phyloP scores from a whole-genome alignment of 2,113 vertebrate genomes.

The Microcebus griseorufus region DNA sequence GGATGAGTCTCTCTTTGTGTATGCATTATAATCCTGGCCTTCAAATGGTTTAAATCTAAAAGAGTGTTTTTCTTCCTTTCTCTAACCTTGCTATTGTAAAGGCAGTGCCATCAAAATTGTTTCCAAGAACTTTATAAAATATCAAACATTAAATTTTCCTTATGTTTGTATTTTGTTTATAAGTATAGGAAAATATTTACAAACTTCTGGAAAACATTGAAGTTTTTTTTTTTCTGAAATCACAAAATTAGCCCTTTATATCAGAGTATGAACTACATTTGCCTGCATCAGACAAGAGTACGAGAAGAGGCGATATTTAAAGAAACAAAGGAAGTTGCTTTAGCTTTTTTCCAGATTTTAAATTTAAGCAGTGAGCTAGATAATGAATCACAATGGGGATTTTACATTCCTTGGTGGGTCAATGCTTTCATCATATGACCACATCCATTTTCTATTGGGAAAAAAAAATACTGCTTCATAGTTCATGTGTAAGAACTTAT shows the following conservation, averaged over 20 bases:
- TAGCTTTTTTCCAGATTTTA: not conserved
- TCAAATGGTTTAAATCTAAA: not conserved
- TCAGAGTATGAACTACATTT: not conserved
- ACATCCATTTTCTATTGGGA: not conserved
- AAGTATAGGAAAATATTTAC: not conserved
- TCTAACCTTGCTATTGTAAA: not conserved
- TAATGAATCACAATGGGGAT: not conserved
- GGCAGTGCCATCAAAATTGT: not conserved
- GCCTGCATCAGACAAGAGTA: not conserved
- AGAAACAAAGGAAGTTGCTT: not conserved
- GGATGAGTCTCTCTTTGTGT: not conserved
- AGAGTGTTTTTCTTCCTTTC: not conserved
- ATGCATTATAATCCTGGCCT: not conserved
- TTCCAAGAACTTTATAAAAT: conserved; percentile 16
- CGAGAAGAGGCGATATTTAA: not conserved
- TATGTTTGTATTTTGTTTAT: not conserved
- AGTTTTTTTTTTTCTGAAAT: not conserved
- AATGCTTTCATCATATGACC: not conserved
- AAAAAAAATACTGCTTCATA: not conserved
- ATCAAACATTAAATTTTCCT: not conserved
- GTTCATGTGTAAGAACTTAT: not conserved
- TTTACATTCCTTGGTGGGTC: not conserved
- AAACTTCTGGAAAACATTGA: not conserved
- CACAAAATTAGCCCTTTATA: not conserved
- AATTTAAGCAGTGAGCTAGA: not conserved